phyloP scores from a whole-genome alignment of 2,113 vertebrate genomes.

The Oriolus oriolus region DNA sequence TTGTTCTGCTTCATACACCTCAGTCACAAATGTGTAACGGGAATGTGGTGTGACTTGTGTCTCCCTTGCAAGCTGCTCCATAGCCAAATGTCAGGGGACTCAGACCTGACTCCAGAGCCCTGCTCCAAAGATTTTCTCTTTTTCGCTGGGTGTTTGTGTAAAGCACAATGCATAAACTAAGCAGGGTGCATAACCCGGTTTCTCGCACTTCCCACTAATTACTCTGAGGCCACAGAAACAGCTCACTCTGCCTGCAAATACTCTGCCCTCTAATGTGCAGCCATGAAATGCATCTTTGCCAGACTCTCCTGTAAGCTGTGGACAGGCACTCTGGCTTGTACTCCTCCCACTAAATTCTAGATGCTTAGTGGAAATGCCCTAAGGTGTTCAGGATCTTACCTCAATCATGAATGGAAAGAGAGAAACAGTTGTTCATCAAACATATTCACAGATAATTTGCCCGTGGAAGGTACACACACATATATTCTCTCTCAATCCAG shows the following conservation, averaged over 20 bases:
- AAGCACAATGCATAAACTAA: background rate
- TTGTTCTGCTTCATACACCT: background rate
- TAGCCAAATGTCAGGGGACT: background rate
- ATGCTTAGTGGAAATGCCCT: background rate
- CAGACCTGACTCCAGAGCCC: background rate
- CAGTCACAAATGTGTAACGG: background rate
- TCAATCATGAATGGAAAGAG: background rate
- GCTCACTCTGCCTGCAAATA: background rate
- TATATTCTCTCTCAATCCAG: background rate
- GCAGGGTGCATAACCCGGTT: background rate
- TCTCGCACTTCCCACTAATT: background rate
- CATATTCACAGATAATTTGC: background rate
- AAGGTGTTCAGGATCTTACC: background rate
- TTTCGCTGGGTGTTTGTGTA: background rate
- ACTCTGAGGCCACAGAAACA: background rate
- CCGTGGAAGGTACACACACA: too few species aligned
- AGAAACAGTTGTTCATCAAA: background rate
- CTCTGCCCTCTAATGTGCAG: background rate
- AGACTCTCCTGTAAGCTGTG: background rate
- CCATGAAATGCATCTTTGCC: background rate
- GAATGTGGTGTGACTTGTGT: background rate
- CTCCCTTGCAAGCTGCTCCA: background rate
- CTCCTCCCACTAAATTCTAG: background rate
- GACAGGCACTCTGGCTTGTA: background rate
- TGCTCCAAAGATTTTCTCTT: background rate